phyloP scores from a whole-genome alignment of 1,140 invertebrate species.

The Euschistus heros region DNA sequence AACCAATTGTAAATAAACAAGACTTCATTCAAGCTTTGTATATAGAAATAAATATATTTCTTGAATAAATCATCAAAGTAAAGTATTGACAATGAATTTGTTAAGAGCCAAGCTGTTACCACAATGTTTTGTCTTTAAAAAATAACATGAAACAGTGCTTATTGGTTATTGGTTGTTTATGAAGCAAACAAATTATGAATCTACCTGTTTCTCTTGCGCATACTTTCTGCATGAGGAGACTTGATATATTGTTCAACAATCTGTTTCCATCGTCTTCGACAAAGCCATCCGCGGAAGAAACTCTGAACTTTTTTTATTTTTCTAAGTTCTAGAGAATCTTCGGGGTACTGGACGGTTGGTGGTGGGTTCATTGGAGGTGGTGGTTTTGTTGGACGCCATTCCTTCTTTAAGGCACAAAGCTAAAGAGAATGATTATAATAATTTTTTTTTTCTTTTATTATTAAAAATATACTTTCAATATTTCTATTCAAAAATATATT shows the following conservation, averaged over 20 bases:
- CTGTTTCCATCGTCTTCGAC: conserved; percentile 86
- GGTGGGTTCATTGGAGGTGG: conserved; percentile 23
- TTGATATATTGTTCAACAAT: conserved; percentile 93
- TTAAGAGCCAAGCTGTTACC: too few species aligned
- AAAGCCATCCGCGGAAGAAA: conserved; percentile 89
- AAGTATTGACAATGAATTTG: too few species aligned
- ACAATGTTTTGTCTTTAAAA: too few species aligned
- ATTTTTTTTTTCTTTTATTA: background rate
- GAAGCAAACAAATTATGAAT: background rate
- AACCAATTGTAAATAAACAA: background rate
- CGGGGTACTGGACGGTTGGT: conserved; percentile 25
- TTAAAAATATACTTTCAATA: background rate
- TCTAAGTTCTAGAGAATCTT: conserved; percentile 58
- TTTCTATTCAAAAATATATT: background rate
- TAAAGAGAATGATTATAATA: conserved; percentile 34
- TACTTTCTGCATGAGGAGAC: conserved; percentile 86
- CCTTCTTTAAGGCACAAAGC: conserved; percentile 73
- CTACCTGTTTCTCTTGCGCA: conserved; percentile 83
- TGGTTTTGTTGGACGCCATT: conserved; percentile 46
- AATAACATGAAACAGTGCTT: background rate
- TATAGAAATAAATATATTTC: too few species aligned
- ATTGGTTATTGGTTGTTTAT: background rate
- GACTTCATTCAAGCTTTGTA: too few species aligned
- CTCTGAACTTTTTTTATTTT: conserved; percentile 94
- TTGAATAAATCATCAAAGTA: too few species aligned